Evolutionary conservation across 2,113 vertebrate species (phyloP), one percentile per base, ranked within the genome.

Genomic region (Hylia prasina): DNA sequence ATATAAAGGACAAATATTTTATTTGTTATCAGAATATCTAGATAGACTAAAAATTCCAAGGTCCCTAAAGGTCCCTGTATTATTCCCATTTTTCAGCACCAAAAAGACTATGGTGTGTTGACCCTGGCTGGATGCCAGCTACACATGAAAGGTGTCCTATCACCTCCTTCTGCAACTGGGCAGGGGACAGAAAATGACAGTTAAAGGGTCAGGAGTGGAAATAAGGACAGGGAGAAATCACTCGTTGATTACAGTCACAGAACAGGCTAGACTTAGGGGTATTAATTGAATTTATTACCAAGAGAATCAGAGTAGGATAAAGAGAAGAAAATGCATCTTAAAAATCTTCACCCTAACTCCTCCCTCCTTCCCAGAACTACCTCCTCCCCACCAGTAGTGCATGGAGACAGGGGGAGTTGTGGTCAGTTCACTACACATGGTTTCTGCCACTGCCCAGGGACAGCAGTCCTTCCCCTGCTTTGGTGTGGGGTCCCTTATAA

Each of bases 401-500:
- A 58, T 7, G 13, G 10, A 44, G 37, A 37, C 11, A 44, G 6
- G 13, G 23, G 28, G 5, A 10, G 10, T 16, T 65, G 28, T 6
- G 8, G 18, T 48, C 35, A 57, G 18, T 50, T 50, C 6, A 50
- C 13, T 24, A 30, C 13, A 39, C 2, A 0, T 33, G 19, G 22
- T 47, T 63, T 19, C 27, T 65, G 23, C 12, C 8, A 13, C 31
- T 65, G 37, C 37, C 37, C 51, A 50, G 33, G 44, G 12, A 58
- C 8, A 44, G 27, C 13, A 73, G 22, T 50, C 22, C 30, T 65
- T 33, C 4, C 6, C 18, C 4, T 13, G 15, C 27, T 57, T 6
- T 12, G 13, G 3, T 0, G 0, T 44, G 12, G 15, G 18, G 4
- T 57, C 18, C 17, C 42, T 37, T 14, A 9, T 7, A 42, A 3